Evolutionary conservation across 35 echinoderm and acorn worm species (phyloP), one percentile per base, ranked within the genome.

Genomic region (Hemicentrotus pulcherrimus): DNA sequence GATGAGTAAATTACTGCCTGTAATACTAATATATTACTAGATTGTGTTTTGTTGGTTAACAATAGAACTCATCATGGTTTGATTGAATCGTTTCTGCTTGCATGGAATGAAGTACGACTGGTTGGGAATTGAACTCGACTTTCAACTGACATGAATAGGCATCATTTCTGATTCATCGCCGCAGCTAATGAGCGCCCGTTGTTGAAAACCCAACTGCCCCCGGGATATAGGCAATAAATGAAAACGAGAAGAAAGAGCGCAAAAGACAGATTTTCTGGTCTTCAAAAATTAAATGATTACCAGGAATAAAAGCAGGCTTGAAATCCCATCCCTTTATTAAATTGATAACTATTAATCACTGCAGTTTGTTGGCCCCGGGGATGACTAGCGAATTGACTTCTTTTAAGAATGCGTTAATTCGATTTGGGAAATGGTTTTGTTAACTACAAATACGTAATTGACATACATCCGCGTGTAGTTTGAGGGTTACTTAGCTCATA

Each of bases 321-420:
- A n/a, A 28, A 78, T 78, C 65, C 65, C 65, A 78, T 78, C 65
- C 65, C 65, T n/a, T 78, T 78, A 22, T 78, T 28, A 18, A 78
- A 78, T 78, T 78, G 65, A 78, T 78, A 78, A 28, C 65, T 78
- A 78, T 78, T 78, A 78, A 78, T 78, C 65, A 78, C 65, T 1
- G 65, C 65, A 78, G 65, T 78, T 8, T 28, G 65, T 22, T 78
- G 18, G 65, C 65, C 65, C 65, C 65, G 65, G 65, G 65, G 65
- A 78, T 78, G 28, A 78, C 65, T n/a, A 22, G 65, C 65, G 28
- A 78, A 78, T 78, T 78, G 65, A 78, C 65, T 78, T 78, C 65
- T 78, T 78, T 78, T 78, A 78, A 78, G 65, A 78, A 78, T 78
- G 65, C 65, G 65, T 78, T 78, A 78, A 78, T 78, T 78, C 65